A percentile compares a stretch with the other conserved stretches of the same genome.
Evolutionary conservation across 1,140 invertebrate genomes (phyloP).

Genomic region (Pseudomyrmex flavicornis): DNA sequence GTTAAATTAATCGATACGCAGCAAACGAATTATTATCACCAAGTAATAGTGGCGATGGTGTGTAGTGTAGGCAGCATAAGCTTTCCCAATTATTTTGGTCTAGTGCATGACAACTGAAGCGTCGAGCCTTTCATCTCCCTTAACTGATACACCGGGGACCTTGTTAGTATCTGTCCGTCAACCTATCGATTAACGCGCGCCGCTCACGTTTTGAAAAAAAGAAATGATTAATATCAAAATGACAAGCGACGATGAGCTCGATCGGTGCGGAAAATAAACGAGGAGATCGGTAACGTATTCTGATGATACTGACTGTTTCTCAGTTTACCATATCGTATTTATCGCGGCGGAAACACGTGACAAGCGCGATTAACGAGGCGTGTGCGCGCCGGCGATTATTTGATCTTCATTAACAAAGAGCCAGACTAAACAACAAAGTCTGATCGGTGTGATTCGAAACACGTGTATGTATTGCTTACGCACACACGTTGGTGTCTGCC

Average conservation of each 20-base stretch:
- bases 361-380: background rate
- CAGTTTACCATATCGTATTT: background rate
- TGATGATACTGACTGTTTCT: background rate
- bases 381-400: conserved; percentile 4
- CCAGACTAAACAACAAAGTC: background rate
- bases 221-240: conserved; percentile 15
- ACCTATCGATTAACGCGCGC: conserved; percentile 19
- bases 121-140: conserved; percentile 27
- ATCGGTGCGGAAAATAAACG: conserved; percentile 3
- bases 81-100: conserved; percentile 39
- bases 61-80: background rate
- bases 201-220: conserved; percentile 13
- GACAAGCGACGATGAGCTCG: background rate
- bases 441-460: conserved; percentile 4
- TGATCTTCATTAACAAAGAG: conserved; percentile 26
- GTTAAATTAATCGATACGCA: background rate
- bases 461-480: conserved; percentile 16
- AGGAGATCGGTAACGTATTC: background rate
- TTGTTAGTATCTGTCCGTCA: conserved; percentile 19
- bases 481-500: conserved; percentile 11
- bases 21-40: conserved; percentile 16
- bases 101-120: conserved; percentile 19
- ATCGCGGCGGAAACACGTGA: background rate
- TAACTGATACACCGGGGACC: conserved; percentile 24
- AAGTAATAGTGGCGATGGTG: background rate